phyloP scores from a whole-genome alignment of 2,113 vertebrate genomes.

The Prunella himalayana region DNA sequence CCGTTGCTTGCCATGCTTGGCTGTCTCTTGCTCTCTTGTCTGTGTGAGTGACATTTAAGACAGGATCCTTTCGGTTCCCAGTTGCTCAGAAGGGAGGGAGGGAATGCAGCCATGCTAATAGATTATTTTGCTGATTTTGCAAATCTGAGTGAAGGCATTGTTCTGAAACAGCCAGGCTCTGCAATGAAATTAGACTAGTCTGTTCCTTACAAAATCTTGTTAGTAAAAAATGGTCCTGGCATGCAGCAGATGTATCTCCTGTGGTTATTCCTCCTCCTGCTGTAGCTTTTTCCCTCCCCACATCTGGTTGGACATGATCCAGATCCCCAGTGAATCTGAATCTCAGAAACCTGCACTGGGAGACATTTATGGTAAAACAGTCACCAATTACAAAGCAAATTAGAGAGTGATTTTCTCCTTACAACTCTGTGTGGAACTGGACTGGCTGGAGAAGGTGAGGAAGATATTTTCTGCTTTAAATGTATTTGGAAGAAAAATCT shows the following conservation, averaged over 20 bases:
- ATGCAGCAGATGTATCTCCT: neutral
- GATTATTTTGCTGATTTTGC: slow-evolving; percentile 23
- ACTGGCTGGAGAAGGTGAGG: neutral
- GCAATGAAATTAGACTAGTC: neutral
- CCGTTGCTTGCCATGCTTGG: rapidly evolving
- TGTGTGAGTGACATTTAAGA: neutral
- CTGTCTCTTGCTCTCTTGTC: neutral
- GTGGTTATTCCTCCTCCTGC: neutral
- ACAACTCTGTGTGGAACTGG: neutral
- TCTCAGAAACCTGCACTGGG: neutral
- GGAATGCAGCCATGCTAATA: neutral
- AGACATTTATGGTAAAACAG: neutral
- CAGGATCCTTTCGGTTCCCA: neutral
- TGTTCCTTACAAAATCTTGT: slow-evolving; percentile 1
- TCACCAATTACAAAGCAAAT: neutral
- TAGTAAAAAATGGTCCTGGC: slow-evolving; percentile 7
- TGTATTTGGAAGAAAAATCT: neutral
- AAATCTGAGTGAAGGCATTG: neutral
- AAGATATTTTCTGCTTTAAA: neutral
- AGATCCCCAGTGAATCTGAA: neutral
- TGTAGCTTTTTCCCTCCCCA: rapidly evolving
- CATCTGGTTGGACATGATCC: neutral
- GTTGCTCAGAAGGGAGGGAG: neutral
- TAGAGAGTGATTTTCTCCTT: neutral
- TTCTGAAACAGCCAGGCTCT: neutral